Base-by-base conservation (phyloP, 2,888 invertebrate species). In the Cerastoderma edule region DNA sequence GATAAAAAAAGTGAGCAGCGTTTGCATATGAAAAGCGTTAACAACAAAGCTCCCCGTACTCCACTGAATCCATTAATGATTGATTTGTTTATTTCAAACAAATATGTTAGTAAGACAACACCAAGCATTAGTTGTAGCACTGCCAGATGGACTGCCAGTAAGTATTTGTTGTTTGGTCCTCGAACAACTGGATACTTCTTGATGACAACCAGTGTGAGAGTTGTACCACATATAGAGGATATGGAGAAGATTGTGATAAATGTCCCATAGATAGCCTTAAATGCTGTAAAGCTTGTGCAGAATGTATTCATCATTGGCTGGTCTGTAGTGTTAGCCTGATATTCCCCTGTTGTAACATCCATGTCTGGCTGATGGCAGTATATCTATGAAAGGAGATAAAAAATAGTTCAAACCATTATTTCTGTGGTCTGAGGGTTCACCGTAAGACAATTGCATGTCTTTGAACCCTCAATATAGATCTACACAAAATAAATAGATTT, bases 81-180 rank as follows among this genome's bases (percentile, higher is more conserved):
- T 4, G 39, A 35, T 39, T 27, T 24, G 33, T n/a, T n/a, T n/a
- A n/a, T 32, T 39, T 60, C 60, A n/a, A 60, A 35, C 27, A 27
- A 39, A 24, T 60, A 60, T 33, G 60, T 60, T 5, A 60, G 6
- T 39, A 60, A 39, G 1, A 39, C 39, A 24, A 27, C 60, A 60
- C 60, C 24, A 6, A 33, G 13, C 2, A 60, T 60, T 24, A 60
- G 4, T 24, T 60, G 35, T n/a, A 39, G 28, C 1, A 60, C 39
- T 10, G 22, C 22, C 16, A 60, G 60, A 60, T 60, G 60, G 16
- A 60, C 60, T 24, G 60, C 13, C 16, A 60, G 10, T 24, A 60
- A 39, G n/a, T 39, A 60, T 27, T 60, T 60, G 60, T 60, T 60
- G 39, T 39, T 60, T 16, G 60, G 60, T 5, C 60, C 60, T 60